Evolutionary conservation across 2,797 vertebrate genomes (phyloP), one percentile per base, ranked within the genome.

Genomic region (Pelodytes ibericus): DNA sequence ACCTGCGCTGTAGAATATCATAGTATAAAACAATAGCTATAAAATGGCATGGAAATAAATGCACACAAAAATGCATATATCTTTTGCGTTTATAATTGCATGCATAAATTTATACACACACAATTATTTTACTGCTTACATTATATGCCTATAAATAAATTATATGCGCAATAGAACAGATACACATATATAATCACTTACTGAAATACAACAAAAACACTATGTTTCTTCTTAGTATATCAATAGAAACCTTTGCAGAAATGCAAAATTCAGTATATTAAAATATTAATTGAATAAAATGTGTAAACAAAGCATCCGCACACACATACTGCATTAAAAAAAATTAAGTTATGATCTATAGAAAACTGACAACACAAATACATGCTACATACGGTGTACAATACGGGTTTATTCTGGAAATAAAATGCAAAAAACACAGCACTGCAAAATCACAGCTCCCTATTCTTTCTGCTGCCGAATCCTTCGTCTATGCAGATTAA

Each of bases 401-500:
- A 36, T 11, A 5, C 33, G 33, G 33, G 33, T 36, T 36, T 36
- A 6, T 5, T 36, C 11, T 36, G n/a, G 4, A 36, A 4, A 36
- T 36, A 4, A 11, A 36, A 36, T 11, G 33, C 4, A 36, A 36
- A 36, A 1, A 44, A 13, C 39, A 61, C 75, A 58, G 75, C 49
- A 31, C 47, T 56, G 49, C 67, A 58, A 60, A 39, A 16, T n/a
- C 26, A 25, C 4, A 25, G 24, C 75, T 57, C 60, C n/a, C 26
- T 72, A 59, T 53, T 60, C 51, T 53, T 76, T 83, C 85, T 64
- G 83, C 60, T 78, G 31, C 72, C 77, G 0, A 69, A 2, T 64
- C 18, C 74, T 77, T 63, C 11, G 29, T 44, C 33, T 44, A 16
- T 33, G 62, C 83, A 83, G 80, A 69, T 80, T 84, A 74, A 72